Evolutionary conservation across 2,113 vertebrate species (phyloP).

Genomic region (Tragelaphus scriptus): DNA sequence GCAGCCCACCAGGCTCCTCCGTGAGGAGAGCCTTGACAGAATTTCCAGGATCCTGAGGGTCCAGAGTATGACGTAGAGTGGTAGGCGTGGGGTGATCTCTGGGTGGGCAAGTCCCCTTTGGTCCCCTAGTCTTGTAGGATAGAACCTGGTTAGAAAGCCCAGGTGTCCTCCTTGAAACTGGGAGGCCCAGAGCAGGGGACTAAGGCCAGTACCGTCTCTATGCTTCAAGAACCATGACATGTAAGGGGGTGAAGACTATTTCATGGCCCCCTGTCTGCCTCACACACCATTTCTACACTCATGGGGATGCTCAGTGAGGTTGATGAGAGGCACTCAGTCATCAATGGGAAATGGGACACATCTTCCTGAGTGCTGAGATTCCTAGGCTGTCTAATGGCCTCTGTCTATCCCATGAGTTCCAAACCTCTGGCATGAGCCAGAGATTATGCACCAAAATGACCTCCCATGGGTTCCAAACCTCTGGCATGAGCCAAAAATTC

Average conservation of each 20-base stretch:
- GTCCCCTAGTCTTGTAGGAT: neutral
- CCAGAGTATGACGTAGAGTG: neutral
- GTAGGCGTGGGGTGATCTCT: neutral
- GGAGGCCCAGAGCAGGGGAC: neutral
- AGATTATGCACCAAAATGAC: neutral
- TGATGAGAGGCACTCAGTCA: neutral
- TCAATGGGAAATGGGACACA: neutral
- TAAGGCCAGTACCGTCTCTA: neutral
- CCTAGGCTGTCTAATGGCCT: neutral
- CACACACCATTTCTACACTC: neutral
- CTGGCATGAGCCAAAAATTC: neutral
- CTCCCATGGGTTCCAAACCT: neutral
- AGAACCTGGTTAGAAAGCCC: neutral
- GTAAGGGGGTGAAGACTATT: neutral
- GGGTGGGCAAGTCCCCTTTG: neutral
- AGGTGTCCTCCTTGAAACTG: neutral
- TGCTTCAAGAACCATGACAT: neutral
- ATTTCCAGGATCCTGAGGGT: neutral
- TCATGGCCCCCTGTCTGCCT: neutral
- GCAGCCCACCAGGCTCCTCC: no score
- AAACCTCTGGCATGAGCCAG: neutral
- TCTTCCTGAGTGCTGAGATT: neutral
- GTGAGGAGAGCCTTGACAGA: neutral
- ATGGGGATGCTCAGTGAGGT: neutral
- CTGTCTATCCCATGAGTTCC: neutral